A percentile compares a stretch with the other conserved stretches of the same genome.
These are phyloP conservation scores for Sarcophaga carnaria DNA, from an alignment of 2,888 invertebrate species.

Conservation along the genomic window DNA sequence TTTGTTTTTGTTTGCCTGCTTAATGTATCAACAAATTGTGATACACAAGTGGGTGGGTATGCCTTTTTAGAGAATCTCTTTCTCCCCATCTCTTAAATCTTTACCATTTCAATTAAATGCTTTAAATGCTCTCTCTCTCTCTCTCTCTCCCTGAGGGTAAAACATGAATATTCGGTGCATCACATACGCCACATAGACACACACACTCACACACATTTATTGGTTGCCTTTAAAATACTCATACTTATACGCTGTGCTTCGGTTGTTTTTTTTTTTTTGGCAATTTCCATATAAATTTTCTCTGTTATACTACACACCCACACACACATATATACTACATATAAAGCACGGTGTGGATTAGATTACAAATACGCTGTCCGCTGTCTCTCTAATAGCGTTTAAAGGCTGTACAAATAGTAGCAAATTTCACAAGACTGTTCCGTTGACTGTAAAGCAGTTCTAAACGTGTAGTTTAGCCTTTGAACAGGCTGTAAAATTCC, in stretches of 20 bases:
- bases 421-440: not conserved
- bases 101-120: slow-evolving; percentile 65
- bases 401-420: not conserved
- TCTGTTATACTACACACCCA: too few species aligned
- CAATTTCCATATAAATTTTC: not conserved
- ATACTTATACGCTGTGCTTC: not conserved
- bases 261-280: not conserved
- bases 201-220: not conserved
- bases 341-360: not conserved
- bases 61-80: not conserved
- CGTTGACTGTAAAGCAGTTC: too few species aligned
- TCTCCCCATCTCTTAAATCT: slow-evolving; percentile 37
- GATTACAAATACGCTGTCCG: not conserved
- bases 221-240: not conserved
- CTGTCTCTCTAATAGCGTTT: not conserved
- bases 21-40: not conserved
- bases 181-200: not conserved
- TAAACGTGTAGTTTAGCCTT: too few species aligned
- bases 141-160: slow-evolving; percentile 39
- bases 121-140: slow-evolving; percentile 21
- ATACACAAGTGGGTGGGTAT: not conserved
- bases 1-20: too few species aligned
- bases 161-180: not conserved
- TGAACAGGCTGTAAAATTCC: too few species aligned
- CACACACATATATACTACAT: not conserved